Evolutionary conservation across 1,140 invertebrate species (phyloP), one percentile per base, ranked within the genome.

Genomic region (Belonocnema kinseyi): DNA sequence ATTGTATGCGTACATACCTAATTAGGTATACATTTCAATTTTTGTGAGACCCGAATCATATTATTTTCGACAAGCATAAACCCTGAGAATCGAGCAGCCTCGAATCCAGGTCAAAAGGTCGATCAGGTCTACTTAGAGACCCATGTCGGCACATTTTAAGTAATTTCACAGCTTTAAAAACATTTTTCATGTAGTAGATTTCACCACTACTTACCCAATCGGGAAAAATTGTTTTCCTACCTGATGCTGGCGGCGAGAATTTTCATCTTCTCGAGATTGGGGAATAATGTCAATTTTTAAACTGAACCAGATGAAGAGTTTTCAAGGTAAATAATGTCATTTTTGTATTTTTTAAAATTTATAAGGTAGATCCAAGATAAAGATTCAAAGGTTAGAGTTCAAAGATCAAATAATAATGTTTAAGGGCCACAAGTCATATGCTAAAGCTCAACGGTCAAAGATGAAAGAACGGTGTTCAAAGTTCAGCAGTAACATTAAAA

Each of bases 171-270:
- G 58, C 58, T 66, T 66, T 66, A 13, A 51, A 33, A 56, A 56
- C 52, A 50, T n/a, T 66, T 61, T 33, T 50, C 16, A 75, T 50
- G 50, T 12, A n/a, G 61, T 75, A 61, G 40, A 75, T 75, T 75
- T 50, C 26, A 14, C 40, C 58, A 66, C 58, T 66, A 66, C 58
- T 33, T 75, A 50, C 56, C 56, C 54, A 26, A 50, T 26, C 26
- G 40, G 50, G 14, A 19, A 21, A 75, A n/a, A 52, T 21, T 33
- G 3, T 26, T 72, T 54, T 53, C 52, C 66, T n/a, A 71, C 14
- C 51, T 76, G 66, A 40, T 70, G 26, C 61, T 33, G 46, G 14
- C 21, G 50, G 19, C 53, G 33, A 71, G n/a, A 76, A 56, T 76
- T 76, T 76, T 76, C 75, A 46, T 11, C 8, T 46, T 10, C 46